Evolutionary conservation across 2,797 vertebrate genomes (phyloP).

Genomic region (Apogon talboti): DNA sequence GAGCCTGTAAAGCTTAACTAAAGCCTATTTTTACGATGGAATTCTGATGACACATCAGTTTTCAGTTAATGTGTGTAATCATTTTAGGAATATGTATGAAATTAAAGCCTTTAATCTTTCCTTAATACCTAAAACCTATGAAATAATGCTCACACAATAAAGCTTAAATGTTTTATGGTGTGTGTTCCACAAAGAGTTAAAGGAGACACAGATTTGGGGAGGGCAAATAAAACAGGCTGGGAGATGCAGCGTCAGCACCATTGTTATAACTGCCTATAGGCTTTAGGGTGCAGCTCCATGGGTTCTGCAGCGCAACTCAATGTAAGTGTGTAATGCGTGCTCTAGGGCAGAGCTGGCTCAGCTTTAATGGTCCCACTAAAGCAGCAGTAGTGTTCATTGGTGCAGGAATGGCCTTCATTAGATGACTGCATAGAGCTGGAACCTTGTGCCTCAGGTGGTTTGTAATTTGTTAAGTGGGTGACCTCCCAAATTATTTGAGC

Average conservation of each 20-base stretch:
- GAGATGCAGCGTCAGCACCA: conserved; percentile 70
- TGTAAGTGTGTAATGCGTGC: conserved; percentile 52
- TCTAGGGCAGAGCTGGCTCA: conserved; percentile 63
- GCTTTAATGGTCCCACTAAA: conserved; percentile 78
- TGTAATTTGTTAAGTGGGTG: conserved; percentile 43
- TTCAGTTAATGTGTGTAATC: background rate
- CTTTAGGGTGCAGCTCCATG: conserved; percentile 22
- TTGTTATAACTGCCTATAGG: conserved; percentile 53
- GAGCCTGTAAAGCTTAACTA: background rate
- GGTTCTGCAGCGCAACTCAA: conserved; percentile 54
- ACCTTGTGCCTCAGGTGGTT: conserved; percentile 50
- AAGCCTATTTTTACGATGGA: too few relatives aligned
- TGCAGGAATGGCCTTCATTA: conserved; percentile 76
- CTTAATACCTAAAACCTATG: conserved; percentile 6
- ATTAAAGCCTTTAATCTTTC: conserved; percentile 6
- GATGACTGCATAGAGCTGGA: conserved; percentile 57
- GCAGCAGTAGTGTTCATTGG: conserved; percentile 61
- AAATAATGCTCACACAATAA: conserved; percentile 64
- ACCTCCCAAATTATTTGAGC: conserved; percentile 52
- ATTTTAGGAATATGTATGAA: background rate
- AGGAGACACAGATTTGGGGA: conserved; percentile 41
- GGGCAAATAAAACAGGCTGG: conserved; percentile 54
- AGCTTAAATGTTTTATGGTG: conserved; percentile 46
- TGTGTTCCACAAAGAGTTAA: conserved; percentile 8
- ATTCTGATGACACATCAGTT: too few relatives aligned